These are phyloP conservation scores for Pollenia labialis DNA, from an alignment of 2,888 invertebrate genomes.

Conservation along the genomic window DNA sequence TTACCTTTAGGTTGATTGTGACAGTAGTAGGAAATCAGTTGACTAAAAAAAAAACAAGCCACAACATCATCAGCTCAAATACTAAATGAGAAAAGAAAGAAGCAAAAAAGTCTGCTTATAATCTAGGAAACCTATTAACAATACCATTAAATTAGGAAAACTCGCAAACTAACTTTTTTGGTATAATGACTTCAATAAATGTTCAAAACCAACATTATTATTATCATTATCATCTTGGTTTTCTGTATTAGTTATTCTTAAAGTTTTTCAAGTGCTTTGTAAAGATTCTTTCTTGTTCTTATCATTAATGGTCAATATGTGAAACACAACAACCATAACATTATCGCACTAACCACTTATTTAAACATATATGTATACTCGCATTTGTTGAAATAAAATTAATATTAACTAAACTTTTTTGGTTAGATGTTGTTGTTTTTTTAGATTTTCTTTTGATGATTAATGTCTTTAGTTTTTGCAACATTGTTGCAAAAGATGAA, in stretches of 20 bases:
- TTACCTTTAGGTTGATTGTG: conserved; percentile 48
- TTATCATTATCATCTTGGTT: conserved; percentile 18
- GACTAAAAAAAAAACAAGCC: conserved; percentile 1
- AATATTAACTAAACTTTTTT: conserved; percentile 20
- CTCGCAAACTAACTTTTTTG: conserved; percentile 20
- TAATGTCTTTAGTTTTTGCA: conserved; percentile 20
- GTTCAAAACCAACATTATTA: conserved; percentile 34
- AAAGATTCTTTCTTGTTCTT: conserved; percentile 1
- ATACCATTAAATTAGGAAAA: conserved; percentile 44
- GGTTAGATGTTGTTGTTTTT: neutral
- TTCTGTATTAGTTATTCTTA: neutral
- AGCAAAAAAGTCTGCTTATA: neutral
- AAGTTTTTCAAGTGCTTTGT: conserved; percentile 9
- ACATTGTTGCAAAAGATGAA: conserved; percentile 21
- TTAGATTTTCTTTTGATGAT: conserved; percentile 10
- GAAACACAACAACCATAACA: conserved; percentile 55
- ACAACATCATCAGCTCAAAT: conserved; percentile 22
- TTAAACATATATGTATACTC: conserved; percentile 1
- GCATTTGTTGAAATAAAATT: conserved; percentile 25
- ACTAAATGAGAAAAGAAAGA: neutral
- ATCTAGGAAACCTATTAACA: conserved; percentile 36
- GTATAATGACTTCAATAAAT: conserved; percentile 60
- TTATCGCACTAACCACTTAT: conserved; percentile 46
- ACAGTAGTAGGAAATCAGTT: conserved; percentile 40
- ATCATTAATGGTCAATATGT: conserved; percentile 48